Percentiles rank a stretch among this genome's conserved stretches.
Conservation (phyloP, 2,113 vertebrate genomes). For the Henicopernis longicauda region DNA sequence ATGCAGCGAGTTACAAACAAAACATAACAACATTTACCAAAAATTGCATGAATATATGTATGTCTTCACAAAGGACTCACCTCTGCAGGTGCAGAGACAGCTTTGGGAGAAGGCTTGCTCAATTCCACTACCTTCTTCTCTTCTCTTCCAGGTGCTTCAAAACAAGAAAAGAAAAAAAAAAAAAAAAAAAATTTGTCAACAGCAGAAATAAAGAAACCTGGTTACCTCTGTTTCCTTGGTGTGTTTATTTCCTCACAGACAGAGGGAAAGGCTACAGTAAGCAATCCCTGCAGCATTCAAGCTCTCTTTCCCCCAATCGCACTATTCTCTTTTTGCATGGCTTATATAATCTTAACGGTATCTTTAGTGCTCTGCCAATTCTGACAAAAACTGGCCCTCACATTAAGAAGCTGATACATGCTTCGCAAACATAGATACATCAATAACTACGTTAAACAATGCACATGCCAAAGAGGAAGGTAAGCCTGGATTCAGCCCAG, state of each 20-base stretch:
- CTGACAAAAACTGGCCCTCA: not conserved
- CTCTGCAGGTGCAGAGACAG: slow-evolving; percentile 13
- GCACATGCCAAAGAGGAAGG: not conserved
- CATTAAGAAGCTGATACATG: accelerated
- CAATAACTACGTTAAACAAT: not conserved
- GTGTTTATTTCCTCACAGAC: not conserved
- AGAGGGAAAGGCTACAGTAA: not conserved
- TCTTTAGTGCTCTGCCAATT: not conserved
- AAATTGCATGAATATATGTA: accelerated
- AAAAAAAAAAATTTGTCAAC: not conserved
- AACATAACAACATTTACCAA: accelerated
- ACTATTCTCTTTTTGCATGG: accelerated
- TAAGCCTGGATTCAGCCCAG: not conserved
- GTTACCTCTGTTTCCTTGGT: not conserved
- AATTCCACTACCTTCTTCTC: slow-evolving; percentile 63
- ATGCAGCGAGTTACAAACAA: not conserved
- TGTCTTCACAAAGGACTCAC: slow-evolving; percentile 17
- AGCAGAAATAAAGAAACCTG: not conserved
- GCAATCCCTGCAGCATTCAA: not conserved
- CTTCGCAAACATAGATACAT: not conserved
- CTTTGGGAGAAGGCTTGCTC: slow-evolving; percentile 41
- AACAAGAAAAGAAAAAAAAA: not conserved
- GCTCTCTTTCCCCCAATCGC: not conserved
- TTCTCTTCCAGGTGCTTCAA: slow-evolving; percentile 62
- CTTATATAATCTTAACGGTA: accelerated